Percentiles rank a stretch among this genome's conserved stretches.
phyloP scores from a whole-genome alignment of 1,140 invertebrate species.

The Cryptotermes secundus region DNA sequence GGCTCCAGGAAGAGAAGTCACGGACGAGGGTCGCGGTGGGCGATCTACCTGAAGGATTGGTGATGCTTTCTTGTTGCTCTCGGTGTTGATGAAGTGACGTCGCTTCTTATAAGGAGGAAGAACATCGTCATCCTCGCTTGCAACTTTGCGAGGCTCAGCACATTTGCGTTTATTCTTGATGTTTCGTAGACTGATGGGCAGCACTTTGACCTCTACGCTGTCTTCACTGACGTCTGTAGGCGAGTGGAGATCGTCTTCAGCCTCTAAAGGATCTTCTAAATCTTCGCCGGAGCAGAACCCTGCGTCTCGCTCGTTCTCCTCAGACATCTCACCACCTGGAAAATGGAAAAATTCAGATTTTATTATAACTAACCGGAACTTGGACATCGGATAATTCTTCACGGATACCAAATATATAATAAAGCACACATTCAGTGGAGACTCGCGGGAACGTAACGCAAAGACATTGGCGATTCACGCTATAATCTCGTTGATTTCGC shows the following conservation, averaged over 20 bases:
- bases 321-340: conserved; percentile 28
- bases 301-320: conserved; percentile 59
- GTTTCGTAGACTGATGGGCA: conserved; percentile 51
- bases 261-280: conserved; percentile 47
- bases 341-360: not conserved
- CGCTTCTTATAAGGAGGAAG: conserved; percentile 63
- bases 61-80: conserved; percentile 40
- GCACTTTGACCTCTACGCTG: conserved; percentile 67
- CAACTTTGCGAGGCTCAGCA: conserved; percentile 64
- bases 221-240: conserved; percentile 69
- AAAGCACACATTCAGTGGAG: too few relatives aligned
- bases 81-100: conserved; percentile 45
- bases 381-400: too few relatives aligned
- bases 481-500: too few relatives aligned
- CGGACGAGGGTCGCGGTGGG: conserved; percentile 44
- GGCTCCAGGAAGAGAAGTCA: conserved; percentile 42
- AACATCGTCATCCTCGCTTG: conserved; percentile 46
- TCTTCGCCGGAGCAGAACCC: conserved; percentile 68
- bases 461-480: too few relatives aligned
- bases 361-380: too few relatives aligned
- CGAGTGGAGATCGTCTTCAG: conserved; percentile 61
- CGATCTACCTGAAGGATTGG: not conserved
- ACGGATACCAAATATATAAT: too few relatives aligned
- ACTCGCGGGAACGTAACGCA: too few relatives aligned
- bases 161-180: conserved; percentile 67